Evolutionary conservation across 2,797 vertebrate species (phyloP).

Genomic region (Cercopithecus diana): DNA sequence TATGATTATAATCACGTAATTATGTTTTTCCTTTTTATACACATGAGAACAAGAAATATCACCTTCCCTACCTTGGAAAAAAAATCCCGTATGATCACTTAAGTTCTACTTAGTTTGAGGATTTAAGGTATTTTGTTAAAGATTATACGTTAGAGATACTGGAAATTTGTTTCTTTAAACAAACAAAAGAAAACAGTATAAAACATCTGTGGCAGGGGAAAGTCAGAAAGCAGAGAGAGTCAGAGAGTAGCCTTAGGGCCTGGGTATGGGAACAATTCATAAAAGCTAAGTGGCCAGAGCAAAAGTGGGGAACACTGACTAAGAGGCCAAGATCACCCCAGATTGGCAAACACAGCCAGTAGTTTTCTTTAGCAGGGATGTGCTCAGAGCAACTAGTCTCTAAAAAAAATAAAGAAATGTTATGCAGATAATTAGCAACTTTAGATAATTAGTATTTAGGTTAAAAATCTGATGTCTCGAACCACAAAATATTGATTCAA

Average conservation of each 20-base stretch:
- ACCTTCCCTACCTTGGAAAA: background rate
- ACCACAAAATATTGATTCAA: background rate
- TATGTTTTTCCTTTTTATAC: background rate
- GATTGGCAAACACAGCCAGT: background rate
- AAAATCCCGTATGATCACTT: background rate
- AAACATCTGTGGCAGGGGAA: background rate
- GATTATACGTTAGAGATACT: background rate
- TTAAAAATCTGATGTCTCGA: background rate
- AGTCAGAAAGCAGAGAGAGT: background rate
- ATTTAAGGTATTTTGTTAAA: conserved; percentile 16
- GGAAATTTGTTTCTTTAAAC: background rate
- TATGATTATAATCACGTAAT: background rate
- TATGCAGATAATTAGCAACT: conserved; percentile 3
- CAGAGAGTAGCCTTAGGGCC: background rate
- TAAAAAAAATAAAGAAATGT: background rate
- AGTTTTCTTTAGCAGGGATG: background rate
- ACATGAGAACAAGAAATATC: background rate
- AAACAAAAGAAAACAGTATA: background rate
- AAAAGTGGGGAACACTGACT: background rate
- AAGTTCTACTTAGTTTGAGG: conserved; percentile 7
- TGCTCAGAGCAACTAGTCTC: background rate
- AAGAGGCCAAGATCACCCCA: background rate
- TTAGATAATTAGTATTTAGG: background rate
- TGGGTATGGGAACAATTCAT: background rate
- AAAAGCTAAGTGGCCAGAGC: background rate